Evolutionary conservation across 2,888 invertebrate genomes (phyloP).

Genomic region (Vesta saturnalis): DNA sequence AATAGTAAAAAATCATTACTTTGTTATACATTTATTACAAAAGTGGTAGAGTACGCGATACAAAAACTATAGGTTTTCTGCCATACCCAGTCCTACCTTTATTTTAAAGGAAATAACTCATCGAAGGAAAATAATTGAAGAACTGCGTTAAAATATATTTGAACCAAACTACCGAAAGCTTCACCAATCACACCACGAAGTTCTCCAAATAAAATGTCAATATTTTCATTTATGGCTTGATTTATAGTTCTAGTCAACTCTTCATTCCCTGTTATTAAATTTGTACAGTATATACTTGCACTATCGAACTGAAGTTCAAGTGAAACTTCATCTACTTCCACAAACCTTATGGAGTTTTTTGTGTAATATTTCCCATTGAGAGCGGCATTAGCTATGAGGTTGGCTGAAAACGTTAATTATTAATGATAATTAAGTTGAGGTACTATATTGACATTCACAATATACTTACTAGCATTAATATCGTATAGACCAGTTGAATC

Average conservation of each 20-base stretch:
- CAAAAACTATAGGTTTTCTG: no score
- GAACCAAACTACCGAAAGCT: constrained; percentile 43
- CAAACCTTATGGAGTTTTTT: constrained; percentile 12
- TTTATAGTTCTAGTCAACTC: constrained; percentile 53
- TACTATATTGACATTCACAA: background rate
- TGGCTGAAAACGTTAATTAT: constrained; percentile 1
- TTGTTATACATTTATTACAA: no score
- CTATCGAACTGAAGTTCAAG: constrained; percentile 28
- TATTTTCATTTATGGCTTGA: constrained; percentile 57
- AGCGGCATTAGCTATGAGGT: background rate
- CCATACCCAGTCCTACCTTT: no score
- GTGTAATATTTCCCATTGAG: background rate
- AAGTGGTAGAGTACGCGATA: no score
- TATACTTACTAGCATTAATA: constrained; percentile 44
- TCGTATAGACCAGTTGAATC: constrained; percentile 35
- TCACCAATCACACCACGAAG: constrained; percentile 55
- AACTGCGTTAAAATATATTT: constrained; percentile 43
- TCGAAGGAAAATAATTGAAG: constrained; percentile 46
- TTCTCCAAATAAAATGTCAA: constrained; percentile 55
- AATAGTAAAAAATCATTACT: no score
- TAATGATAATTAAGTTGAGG: background rate
- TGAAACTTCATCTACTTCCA: constrained; percentile 6
- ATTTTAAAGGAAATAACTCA: constrained; percentile 50
- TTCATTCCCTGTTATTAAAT: constrained; percentile 50
- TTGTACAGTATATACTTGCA: constrained; percentile 45